phyloP scores from a whole-genome alignment of 1,140 invertebrate species.

The Zaprionus africanus region DNA sequence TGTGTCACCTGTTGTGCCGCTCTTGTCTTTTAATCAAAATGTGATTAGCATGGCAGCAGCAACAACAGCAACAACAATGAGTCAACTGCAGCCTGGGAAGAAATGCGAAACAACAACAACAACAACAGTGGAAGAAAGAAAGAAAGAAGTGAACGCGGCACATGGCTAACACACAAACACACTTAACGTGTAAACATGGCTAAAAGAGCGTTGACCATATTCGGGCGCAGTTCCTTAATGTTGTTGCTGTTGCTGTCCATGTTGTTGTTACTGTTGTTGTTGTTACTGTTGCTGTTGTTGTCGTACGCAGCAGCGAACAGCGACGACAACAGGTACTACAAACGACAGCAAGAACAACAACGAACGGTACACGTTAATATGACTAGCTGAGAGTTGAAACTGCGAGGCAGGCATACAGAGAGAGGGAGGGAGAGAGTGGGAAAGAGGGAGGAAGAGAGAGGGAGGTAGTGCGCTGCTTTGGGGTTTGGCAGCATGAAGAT shows the following conservation, averaged over 20 bases:
- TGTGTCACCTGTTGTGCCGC: conserved; percentile 45
- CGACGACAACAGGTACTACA: conserved; percentile 61
- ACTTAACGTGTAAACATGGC: conserved; percentile 81
- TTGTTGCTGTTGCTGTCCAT: conserved; percentile 19
- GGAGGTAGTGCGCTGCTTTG: not conserved
- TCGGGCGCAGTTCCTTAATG: conserved; percentile 51
- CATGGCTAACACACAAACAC: conserved; percentile 77
- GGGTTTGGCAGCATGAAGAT: conserved; percentile 29
- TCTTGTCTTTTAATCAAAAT: conserved; percentile 60
- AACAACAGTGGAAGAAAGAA: not conserved
- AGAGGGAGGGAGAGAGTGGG: not conserved
- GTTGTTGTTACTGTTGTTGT: conserved; percentile 42
- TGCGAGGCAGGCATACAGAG: conserved; percentile 14
- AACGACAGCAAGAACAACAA: conserved; percentile 47
- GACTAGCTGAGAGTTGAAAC: conserved; percentile 55
- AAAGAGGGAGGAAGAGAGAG: not conserved
- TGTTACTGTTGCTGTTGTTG: conserved; percentile 16
- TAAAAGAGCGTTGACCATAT: conserved; percentile 82
- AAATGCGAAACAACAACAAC: conserved; percentile 42
- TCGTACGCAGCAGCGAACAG: conserved; percentile 45
- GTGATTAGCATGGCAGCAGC: conserved; percentile 56
- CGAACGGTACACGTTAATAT: conserved; percentile 79
- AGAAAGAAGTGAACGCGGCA: conserved; percentile 18
- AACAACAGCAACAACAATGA: conserved; percentile 38
- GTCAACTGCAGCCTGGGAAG: conserved; percentile 66